Base-by-base conservation (phyloP, 2,113 vertebrate species). In the Rhombomys opimus region DNA sequence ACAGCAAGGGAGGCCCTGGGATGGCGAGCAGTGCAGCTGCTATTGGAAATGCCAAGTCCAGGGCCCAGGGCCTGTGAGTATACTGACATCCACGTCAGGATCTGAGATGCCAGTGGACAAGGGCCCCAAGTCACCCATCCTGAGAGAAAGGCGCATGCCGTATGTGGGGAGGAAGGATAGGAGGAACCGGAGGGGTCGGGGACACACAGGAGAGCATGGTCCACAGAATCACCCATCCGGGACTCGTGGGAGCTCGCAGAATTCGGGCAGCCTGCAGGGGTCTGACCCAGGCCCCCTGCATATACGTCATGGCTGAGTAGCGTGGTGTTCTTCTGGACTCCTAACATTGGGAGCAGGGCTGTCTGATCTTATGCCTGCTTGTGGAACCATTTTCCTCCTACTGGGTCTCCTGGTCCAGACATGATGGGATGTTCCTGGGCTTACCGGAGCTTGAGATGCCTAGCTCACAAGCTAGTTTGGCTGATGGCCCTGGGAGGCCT, bases 121-220 rank as follows among this genome's bases (percentile, higher is more conserved):
- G 77, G 12, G 59, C 41, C n/a, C 17, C 7, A 46, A 57, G 30
- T 7, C 9, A 7, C 78, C 27, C 61, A 5, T 2, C 73, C 27
- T 38, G 1, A 2, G 6, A 73, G 75, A 67, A 30, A 11, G 38
- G 23, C 32, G 7, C 6, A 4, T 0, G 8, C 9, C 23, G 8
- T 30, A 15, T 20, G 41, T 50, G 0, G 76, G 77, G 20, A 57
- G 57, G 57, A 57, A 57, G 11, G 57, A 57, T 57, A 1, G 57
- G 57, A 2, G 57, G 57, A 57, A 57, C 57, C 57, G 11, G 57
- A 57, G 57, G 57, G 57, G 57, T 57, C 2, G 15, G 57, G 57
- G 57, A 13, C 57, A 57, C 57, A 57, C 57, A 57, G 57, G 57
- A 57, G 57, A 57, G 15, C 57, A 57, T 2, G 57, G 57, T 14